These are phyloP conservation scores for Alectoris magna DNA, from an alignment of 2,797 vertebrate species.

Conservation along the genomic window DNA sequence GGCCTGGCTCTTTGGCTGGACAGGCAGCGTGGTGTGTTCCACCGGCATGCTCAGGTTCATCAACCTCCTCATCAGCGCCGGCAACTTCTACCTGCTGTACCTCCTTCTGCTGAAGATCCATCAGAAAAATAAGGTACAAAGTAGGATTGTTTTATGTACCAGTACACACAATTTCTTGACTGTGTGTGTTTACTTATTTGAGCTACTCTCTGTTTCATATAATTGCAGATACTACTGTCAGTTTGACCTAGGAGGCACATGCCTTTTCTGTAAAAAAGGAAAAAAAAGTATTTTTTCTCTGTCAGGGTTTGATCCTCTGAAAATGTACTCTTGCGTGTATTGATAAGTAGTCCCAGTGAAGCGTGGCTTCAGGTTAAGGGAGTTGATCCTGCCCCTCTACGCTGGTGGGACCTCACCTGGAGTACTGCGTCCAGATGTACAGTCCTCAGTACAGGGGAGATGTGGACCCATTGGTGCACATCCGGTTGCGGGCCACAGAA, in stretches of 20 bases:
- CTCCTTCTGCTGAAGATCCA: conserved; percentile 89
- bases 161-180: neutral
- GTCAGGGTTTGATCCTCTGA: neutral
- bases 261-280: neutral
- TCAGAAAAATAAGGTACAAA: conserved; percentile 88
- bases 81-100: conserved; percentile 93
- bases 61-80: conserved; percentile 94
- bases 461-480: too few relatives aligned
- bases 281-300: neutral
- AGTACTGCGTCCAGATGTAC: too few relatives aligned
- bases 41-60: conserved; percentile 93
- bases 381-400: too few relatives aligned
- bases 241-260: neutral
- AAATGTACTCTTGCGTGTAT: neutral
- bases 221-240: neutral
- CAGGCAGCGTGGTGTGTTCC: conserved; percentile 88
- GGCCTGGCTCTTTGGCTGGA: conserved; percentile 89
- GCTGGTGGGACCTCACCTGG: too few relatives aligned
- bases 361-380: too few relatives aligned
- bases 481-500: too few relatives aligned
- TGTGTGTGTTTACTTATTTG: neutral
- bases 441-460: too few relatives aligned
- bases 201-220: neutral
- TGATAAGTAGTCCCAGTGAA: neutral
- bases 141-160: neutral